These are phyloP conservation scores for Dermochelys coriacea DNA, from an alignment of 2,797 vertebrate genomes.

Conservation along the genomic window DNA sequence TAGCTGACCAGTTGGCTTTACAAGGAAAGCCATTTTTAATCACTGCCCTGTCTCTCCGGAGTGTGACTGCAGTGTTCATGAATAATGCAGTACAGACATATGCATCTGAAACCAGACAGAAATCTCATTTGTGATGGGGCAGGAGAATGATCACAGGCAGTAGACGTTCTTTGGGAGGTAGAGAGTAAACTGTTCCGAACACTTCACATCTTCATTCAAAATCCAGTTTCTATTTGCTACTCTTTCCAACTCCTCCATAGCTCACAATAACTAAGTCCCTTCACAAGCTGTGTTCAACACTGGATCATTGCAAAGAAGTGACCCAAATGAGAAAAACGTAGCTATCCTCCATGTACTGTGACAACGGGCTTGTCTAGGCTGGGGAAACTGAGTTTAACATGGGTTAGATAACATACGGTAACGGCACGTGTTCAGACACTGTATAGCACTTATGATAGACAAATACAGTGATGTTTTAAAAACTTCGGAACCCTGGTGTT, in stretches of 20 bases:
- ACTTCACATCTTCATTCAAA: not conserved
- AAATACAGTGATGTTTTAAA: not conserved
- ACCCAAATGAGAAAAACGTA: not conserved
- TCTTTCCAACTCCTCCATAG: not conserved
- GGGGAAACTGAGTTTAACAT: not conserved
- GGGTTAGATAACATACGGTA: not conserved
- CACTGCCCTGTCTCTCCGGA: not conserved
- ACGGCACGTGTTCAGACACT: not conserved
- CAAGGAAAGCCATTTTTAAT: not conserved
- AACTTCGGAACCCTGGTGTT: not conserved
- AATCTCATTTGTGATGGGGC: not conserved
- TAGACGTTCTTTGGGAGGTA: not conserved
- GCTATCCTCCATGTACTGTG: not conserved
- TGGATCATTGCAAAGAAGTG: not conserved
- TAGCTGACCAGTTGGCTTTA: not conserved
- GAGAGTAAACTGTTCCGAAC: not conserved
- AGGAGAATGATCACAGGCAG: not conserved
- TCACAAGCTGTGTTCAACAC: not conserved
- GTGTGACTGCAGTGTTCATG: not conserved
- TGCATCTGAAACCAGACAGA: not conserved
- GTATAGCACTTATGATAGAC: not conserved
- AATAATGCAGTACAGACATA: not conserved
- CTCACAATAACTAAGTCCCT: not conserved
- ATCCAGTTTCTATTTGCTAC: not conserved
- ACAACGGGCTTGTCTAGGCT: not conserved